Percentiles rank a stretch among this genome's conserved stretches.
Evolutionary conservation across 1,140 invertebrate species (phyloP).

Genomic region (Diachasmimorpha longicaudata): DNA sequence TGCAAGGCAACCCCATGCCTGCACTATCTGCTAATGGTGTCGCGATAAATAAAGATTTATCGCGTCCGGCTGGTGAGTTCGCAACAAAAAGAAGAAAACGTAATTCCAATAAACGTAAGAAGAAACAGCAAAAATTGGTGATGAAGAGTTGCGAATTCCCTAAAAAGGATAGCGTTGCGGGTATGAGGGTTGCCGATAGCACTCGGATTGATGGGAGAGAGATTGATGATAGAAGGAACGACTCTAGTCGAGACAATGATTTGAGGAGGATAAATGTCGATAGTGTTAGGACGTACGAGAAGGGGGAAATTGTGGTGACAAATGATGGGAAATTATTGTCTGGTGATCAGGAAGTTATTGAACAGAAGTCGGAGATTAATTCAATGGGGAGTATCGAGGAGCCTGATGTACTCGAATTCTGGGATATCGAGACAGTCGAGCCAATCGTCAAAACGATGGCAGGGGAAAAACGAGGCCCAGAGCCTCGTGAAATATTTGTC

Average conservation of each 20-base stretch:
- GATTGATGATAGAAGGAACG: constrained; percentile 1
- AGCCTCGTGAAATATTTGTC: constrained; percentile 36
- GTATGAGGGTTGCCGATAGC: constrained; percentile 61
- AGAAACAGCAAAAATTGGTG: neutral
- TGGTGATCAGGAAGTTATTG: constrained; percentile 26
- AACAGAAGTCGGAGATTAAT: constrained; percentile 27
- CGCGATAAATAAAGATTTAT: constrained; percentile 43
- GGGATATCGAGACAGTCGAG: constrained; percentile 55
- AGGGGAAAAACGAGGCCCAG: constrained; percentile 28
- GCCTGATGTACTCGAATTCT: constrained; percentile 59
- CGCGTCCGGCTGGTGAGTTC: constrained; percentile 50
- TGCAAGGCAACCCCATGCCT: constrained; percentile 66
- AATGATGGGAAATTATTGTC: constrained; percentile 53
- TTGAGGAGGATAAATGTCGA: constrained; percentile 25
- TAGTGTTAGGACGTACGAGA: constrained; percentile 49
- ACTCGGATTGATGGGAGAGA: constrained; percentile 46
- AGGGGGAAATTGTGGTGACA: constrained; percentile 57
- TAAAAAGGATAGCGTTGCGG: constrained; percentile 57
- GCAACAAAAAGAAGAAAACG: constrained; percentile 32
- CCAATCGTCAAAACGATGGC: constrained; percentile 43
- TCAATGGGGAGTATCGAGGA: constrained; percentile 58
- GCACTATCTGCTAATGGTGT: constrained; percentile 64
- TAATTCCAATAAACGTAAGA: constrained; percentile 18
- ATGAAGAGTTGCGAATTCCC: constrained; percentile 52
- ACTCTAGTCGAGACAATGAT: constrained; percentile 31